Evolutionary conservation across 23 tunicate species (phyloP), one percentile per base, ranked within the genome.

Genomic region (Phallusia fumigata): DNA sequence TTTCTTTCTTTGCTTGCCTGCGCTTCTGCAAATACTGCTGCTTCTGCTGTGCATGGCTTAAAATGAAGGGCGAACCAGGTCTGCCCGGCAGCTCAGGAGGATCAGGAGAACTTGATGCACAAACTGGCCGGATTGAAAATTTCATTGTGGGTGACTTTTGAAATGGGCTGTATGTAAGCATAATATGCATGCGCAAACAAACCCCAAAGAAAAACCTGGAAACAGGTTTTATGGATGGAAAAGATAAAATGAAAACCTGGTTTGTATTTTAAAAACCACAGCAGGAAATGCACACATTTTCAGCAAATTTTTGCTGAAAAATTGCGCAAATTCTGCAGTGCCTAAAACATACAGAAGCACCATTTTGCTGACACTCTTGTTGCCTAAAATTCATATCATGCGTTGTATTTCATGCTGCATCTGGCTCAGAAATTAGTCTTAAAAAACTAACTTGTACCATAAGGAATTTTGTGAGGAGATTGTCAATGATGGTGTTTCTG

Each of bases 21-120:
- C 13, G 69, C 69, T 24, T 21, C 69, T 40, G 32, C 22, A 74
- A 79, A 31, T 44, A 44, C 52, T 52, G 83, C 52, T 52, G 83
- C 83, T 79, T 52, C 36, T 30, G 65, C 82, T 52, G 72, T 79
- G 83, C 83, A 79, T 79, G 83, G 83, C 52, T 79, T 79, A 79
- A 40, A 52, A 32, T 33, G 36, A 52, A 79, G 83, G 83, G 83
- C 51, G 83, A 79, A 52, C 36, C 73, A 40, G 83, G 83, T 15
- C 31, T 79, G 73, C 36, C 83, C 0, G 83, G 83, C 73, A 79
- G 32, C 73, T 79, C 83, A 8, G 83, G 83, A 52, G 21, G 31
- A 32, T 31, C 58, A 21, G 83, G 83, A 79, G 40, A 79, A 35
- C 52, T 79, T 8, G 83, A 79, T 53, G 83, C 83, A n/a, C 83